Evolutionary conservation across 2,888 invertebrate genomes (phyloP).

Genomic region (Coelinius sp.): DNA sequence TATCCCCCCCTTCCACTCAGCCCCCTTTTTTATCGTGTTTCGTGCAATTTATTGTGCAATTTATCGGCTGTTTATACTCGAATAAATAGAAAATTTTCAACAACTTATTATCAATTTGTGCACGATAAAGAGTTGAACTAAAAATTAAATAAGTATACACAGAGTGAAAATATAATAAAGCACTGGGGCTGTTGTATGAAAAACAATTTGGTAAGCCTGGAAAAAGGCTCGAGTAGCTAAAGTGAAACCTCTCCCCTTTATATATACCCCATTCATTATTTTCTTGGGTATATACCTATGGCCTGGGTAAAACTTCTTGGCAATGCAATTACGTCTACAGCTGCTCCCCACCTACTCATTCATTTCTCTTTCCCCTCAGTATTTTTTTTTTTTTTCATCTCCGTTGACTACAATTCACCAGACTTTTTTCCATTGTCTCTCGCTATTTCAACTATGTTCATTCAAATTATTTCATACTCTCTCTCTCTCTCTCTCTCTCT

Average conservation of each 20-base stretch:
- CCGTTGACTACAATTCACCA: constrained; percentile 44
- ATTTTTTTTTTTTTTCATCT: constrained; percentile 38
- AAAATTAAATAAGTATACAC: background rate
- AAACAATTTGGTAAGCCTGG: constrained; percentile 32
- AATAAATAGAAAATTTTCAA: background rate
- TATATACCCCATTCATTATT: constrained; percentile 66
- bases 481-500: constrained; percentile 42
- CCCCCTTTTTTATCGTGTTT: no score
- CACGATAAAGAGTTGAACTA: background rate
- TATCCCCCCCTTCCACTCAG: background rate
- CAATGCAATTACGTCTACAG: constrained; percentile 69
- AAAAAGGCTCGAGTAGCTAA: constrained; percentile 19
- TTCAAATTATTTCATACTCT: constrained; percentile 24
- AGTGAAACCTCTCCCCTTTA: background rate
- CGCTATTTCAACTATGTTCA: constrained; percentile 11
- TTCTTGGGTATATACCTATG: constrained; percentile 69
- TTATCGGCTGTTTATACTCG: background rate
- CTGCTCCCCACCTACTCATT: constrained; percentile 48
- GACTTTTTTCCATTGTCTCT: constrained; percentile 31
- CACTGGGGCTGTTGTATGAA: constrained; percentile 7
- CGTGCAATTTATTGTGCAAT: background rate
- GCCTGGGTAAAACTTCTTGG: constrained; percentile 67
- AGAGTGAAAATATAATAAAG: background rate
- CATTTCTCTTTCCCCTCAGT: constrained; percentile 43
- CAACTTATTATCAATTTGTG: background rate